Percentiles rank a stretch among this genome's conserved stretches.
Evolutionary conservation across 1,140 invertebrate genomes (phyloP).

Genomic region (Drosophila prosaltans): DNA sequence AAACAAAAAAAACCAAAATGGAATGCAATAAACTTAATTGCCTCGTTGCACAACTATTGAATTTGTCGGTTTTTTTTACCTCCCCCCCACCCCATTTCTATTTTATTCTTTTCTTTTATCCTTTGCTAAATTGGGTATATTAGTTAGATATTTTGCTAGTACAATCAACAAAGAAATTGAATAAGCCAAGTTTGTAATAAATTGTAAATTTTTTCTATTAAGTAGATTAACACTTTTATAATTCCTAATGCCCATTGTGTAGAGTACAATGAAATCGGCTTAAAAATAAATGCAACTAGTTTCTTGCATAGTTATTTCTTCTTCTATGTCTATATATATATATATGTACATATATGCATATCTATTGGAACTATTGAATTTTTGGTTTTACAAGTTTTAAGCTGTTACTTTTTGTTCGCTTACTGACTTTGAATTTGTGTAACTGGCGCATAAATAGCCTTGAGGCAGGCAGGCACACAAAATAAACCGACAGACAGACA

Average conservation of each 20-base stretch:
- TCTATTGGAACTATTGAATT: constrained; percentile 8
- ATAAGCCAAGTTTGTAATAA: too few species aligned
- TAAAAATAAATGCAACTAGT: neutral
- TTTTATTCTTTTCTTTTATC: neutral
- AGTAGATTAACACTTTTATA: too few species aligned
- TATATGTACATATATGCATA: too few species aligned
- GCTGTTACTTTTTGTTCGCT: constrained; percentile 11
- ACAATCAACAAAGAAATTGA: neutral
- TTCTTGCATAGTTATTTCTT: too few species aligned
- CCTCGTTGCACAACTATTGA: constrained; percentile 48
- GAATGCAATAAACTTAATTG: constrained; percentile 56
- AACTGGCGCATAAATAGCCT: constrained; percentile 50
- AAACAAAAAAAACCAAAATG: constrained; percentile 14
- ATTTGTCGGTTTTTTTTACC: constrained; percentile 22
- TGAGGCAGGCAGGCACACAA: constrained; percentile 29
- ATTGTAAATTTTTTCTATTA: too few species aligned
- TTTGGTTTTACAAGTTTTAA: constrained; percentile 16
- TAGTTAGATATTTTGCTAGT: neutral
- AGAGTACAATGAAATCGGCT: neutral
- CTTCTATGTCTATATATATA: too few species aligned
- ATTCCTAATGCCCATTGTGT: too few species aligned
- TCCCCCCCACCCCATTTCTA: neutral
- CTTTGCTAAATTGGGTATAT: constrained; percentile 1
- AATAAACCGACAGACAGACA: neutral
- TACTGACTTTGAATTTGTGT: constrained; percentile 41